A percentile compares a stretch with the other conserved stretches of the same genome.
Evolutionary conservation across 2,888 invertebrate genomes (phyloP).

Genomic region (Nephrotoma flavescens): DNA sequence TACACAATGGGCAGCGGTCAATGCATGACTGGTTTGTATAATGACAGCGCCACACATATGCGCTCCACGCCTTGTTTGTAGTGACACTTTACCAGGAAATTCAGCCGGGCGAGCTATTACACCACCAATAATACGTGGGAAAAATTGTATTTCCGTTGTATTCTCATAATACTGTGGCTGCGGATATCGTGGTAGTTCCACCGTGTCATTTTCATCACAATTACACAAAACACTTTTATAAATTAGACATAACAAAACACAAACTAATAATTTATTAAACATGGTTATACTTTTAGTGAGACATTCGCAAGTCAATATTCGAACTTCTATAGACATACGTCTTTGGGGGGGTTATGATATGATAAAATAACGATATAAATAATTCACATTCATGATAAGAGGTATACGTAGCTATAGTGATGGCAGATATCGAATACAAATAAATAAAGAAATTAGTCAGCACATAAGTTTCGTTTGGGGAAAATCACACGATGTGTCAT

Average conservation of each 20-base stretch:
- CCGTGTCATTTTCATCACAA: background rate
- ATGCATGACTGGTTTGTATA: conserved; percentile 7
- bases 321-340: background rate
- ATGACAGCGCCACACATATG: conserved; percentile 11
- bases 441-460: background rate
- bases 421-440: background rate
- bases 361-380: background rate
- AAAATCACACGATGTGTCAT: background rate
- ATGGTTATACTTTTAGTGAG: background rate
- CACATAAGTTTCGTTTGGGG: background rate
- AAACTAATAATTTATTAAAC: background rate
- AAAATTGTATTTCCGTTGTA: background rate
- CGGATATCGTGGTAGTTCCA: background rate
- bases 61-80: conserved; percentile 5
- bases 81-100: conserved; percentile 9
- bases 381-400: background rate
- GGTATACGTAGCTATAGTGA: too few species aligned
- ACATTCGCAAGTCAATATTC: background rate
- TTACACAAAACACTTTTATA: background rate
- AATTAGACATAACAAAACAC: background rate
- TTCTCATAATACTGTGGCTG: background rate
- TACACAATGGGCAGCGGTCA: conserved; percentile 12
- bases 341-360: background rate
- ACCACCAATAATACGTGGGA: conserved; percentile 7
- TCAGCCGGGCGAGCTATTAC: conserved; percentile 5